phyloP scores from a whole-genome alignment of 1,140 invertebrate genomes.

The Aphis craccivora region DNA sequence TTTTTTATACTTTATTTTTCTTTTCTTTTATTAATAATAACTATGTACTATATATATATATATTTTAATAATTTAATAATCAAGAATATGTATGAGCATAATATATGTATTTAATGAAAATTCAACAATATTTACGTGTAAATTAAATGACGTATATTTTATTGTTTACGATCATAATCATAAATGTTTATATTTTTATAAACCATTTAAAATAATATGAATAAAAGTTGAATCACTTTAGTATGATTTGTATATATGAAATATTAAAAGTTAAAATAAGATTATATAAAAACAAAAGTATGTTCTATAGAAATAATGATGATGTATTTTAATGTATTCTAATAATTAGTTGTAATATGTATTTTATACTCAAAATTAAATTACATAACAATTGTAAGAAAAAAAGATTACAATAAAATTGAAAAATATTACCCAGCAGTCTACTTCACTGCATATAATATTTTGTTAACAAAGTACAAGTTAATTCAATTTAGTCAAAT shows the following conservation, averaged over 20 bases:
- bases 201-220: no score
- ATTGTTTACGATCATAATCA: no score
- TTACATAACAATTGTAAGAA: background rate
- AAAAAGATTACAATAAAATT: background rate
- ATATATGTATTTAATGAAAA: no score
- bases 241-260: background rate
- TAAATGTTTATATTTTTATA: no score
- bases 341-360: background rate
- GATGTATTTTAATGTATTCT: background rate
- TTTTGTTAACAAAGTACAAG: background rate
- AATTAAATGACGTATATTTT: no score
- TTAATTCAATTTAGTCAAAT: background rate
- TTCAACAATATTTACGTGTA: no score
- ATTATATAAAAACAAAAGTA: no score
- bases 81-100: background rate
- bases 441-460: background rate
- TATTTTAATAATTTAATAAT: no score
- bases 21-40: background rate
- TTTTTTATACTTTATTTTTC: background rate
- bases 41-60: no score
- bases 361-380: background rate
- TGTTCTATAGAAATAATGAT: no score
- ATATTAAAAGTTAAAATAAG: background rate
- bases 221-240: no score
- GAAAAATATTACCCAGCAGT: background rate